Evolutionary conservation across 2,113 vertebrate species (phyloP), one percentile per base, ranked within the genome.

Genomic region (Bostrychus sinensis): DNA sequence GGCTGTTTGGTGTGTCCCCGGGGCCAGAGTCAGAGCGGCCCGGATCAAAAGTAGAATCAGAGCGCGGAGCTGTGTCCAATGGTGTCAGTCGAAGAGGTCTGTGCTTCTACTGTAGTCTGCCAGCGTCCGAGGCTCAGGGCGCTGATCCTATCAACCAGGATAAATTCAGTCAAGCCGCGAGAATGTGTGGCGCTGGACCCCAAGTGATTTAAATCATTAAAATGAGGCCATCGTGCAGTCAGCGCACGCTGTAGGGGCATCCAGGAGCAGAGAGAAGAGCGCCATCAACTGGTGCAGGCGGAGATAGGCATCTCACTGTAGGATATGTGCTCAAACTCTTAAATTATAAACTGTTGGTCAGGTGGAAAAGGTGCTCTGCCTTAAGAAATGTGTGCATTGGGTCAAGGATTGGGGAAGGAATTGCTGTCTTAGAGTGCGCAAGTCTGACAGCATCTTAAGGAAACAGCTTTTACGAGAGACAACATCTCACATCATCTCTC

Each of bases 1-100:
- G 73, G 79, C 65, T 83, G 56, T 75, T 75, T 81, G 82, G 82
- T 87, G 78, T 77, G 72, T 85, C 85, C 82, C 84, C 58, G 34
- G 83, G 86, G 88, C 81, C 81, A 66, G 73, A 81, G 82, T 75
- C 68, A 28, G 77, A 85, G 75, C 78, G 60, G 82, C 55, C 48
- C 7, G 71, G 79, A 90, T 89, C 87, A 88, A 84, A 88, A 89
- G 78, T 84, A 77, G 82, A 88, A 90, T 89, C 84, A 84, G 84
- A 86, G 82, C 71, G 48, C 37, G 64, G 75, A 80, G 80, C 78
- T 81, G 79, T 84, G 78, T 86, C 84, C 84, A 86, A 89, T 89
- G 77, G 78, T 89, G 85, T 90, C 82, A 65, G 79, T 63, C 66
- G 39, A 65, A 78, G 75, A 87, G 79, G 83, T 83, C 81, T 72